Base-by-base conservation (phyloP, 2,888 invertebrate species). In the Cloeon dipterum region DNA sequence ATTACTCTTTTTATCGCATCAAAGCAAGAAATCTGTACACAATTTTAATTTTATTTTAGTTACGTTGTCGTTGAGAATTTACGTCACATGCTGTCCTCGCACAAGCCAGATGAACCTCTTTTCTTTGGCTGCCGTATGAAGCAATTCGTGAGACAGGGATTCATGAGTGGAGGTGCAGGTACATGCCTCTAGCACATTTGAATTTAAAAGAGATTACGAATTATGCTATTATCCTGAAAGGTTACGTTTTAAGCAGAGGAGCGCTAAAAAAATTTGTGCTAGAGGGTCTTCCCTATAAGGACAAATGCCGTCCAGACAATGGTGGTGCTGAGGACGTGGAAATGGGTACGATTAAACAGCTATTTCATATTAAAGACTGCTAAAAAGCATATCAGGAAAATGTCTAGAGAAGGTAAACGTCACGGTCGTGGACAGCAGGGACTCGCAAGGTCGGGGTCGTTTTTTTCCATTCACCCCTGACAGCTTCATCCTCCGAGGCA, bases 391-490 rank as follows among this genome's bases (percentile, higher is more conserved):
- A n/a, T n/a, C 50, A 68, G 68, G 75, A 11, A 76, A 72, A 53
- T 91, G 96, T 50, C 55, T 98, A 45, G 75, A 78, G 47, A 74
- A 70, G 40, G 69, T 91, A 1, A 78, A 79, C 1, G 93, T 98
- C 0, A 62, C 62, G 37, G 88, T 89, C 1, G 83, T 79, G 46
- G 93, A 94, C 53, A 74, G 83, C 0, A 63, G 91, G 3, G 96
- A 96, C 58, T 63, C 72, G 0, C 56, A 72, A 16, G 76, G 82
- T 0, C 68, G 91, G 10, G 85, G 86, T 1, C 65, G 91, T 13
- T 96, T 98, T 58, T 82, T 94, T 55, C 91, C 94, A 0, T 89
- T 96, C 58, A 73, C 81, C 3, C 94, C 96, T 0, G 81, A 85
- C 46, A 78, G 81, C 51, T 89, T 93, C 54, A 59, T 96, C 29